Base-by-base conservation (phyloP, 2,113 vertebrate species). In the Hemiprocne comata region DNA sequence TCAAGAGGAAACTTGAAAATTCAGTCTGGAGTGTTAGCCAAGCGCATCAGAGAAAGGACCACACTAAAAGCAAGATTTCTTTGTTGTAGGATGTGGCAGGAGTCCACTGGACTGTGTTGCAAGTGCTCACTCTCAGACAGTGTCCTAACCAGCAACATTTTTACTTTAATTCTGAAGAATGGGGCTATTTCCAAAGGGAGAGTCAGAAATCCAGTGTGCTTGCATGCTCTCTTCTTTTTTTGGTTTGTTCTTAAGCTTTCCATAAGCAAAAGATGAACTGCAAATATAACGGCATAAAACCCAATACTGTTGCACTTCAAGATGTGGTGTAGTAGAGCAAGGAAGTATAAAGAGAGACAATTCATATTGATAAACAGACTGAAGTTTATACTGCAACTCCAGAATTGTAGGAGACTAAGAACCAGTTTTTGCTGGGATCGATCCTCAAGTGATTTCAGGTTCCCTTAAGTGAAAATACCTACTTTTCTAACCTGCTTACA, bases 1-100 rank as follows among this genome's bases (percentile, higher is more conserved):
- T 72, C n/a, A 81, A 86, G 88, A 84, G 51, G 13, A 93, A 38
- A 88, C 67, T 53, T 93, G 55, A 80, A 91, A 77, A 67, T 70
- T 88, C 60, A 71, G 29, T 21, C 34, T 73, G 17, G 25, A 46
- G 14, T 57, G 17, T 67, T 73, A 62, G 25, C 25, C 21, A 70
- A 76, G 42, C 38, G 50, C 38, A 48, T 42, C 16, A 65, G 64
- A 57, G 36, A 87, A 61, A 36, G 11, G 11, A 80, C 55, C 18
- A 29, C 26, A 15, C 20, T 40, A 40, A 46, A 73, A 81, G 17
- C 18, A 42, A 65, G 26, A 26, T 23, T 24, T 42, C 28, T 48
- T 61, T 48, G 18, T 2, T 26, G 31, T 31, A 3, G 17, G 88
- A 28, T 73, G 34, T 38, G 38, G 28, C 46, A 46, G 26, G 17